Evolutionary conservation across 2,113 vertebrate genomes (phyloP), one percentile per base, ranked within the genome.

Genomic region (Xenopus borealis): DNA sequence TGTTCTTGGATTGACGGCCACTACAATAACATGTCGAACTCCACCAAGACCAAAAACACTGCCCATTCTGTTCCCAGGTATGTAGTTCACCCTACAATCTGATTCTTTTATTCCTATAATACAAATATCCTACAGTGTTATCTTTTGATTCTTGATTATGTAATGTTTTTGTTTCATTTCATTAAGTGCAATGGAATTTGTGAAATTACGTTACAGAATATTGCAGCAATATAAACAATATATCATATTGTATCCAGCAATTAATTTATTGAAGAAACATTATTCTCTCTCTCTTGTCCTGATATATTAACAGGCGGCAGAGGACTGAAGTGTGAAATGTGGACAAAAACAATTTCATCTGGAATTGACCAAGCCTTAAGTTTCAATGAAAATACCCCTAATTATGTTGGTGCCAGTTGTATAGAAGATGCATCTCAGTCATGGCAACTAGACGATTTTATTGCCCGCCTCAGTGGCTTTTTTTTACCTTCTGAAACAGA

Each of bases 281-380:
- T 50, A 50, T 13, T 50, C 12, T 12, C 14, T 50, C 12, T 12
- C 14, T 50, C 47, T 50, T 50, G 2, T 50, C 47, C 14, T 16
- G 3, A 50, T 14, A 13, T 63, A 58, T 16, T 13, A 80, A 64
- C 57, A 95, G 94, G 93, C 12, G 86, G 93, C 57, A 85, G 94
- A 85, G 94, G 94, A 3, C 70, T 95, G 40, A 93, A 85, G 80
- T 75, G 91, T 66, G 91, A 96, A 73, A 72, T 86, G 0, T 96
- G 93, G 93, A 94, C 89, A 68, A 53, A 83, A 1, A 88, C 85
- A 0, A 16, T 0, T 0, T 86, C 88, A 0, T 2, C 5, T 0
- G 19, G 10, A 7, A 80, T 94, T 45, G 78, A 81, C 7, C 86
- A 92, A 1, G 84, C 92, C 10, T 73, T 85, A 64, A 64, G 10